Evolutionary conservation across 2,113 vertebrate genomes (phyloP).

Genomic region (Polyodon spathula): DNA sequence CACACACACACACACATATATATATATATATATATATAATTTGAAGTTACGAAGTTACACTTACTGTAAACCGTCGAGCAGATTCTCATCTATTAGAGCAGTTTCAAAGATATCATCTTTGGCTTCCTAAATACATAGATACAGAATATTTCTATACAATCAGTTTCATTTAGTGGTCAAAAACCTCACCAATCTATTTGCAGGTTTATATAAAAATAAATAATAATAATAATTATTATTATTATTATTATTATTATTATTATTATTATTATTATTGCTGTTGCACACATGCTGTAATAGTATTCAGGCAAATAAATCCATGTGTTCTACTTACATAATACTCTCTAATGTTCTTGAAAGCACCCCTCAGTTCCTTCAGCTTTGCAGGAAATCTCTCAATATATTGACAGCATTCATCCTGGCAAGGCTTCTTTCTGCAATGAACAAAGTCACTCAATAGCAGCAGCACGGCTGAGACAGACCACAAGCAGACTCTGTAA

Average conservation of each 20-base stretch:
- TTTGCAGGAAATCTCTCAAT: conserved; percentile 53
- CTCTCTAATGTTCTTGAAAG: conserved; percentile 64
- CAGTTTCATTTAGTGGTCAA: no score
- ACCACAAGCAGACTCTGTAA: conserved; percentile 32
- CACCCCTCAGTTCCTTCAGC: conserved; percentile 59
- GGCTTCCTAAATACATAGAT: conserved; percentile 38
- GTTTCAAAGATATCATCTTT: conserved; percentile 62
- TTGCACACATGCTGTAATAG: no score
- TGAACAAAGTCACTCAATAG: conserved; percentile 15
- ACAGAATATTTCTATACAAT: neutral
- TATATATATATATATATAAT: no score
- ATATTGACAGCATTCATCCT: conserved; percentile 55
- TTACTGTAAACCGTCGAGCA: conserved; percentile 72
- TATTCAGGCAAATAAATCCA: no score
- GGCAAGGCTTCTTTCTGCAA: neutral
- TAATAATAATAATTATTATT: no score
- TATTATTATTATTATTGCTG: no score
- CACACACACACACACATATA: no score
- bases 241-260: no score
- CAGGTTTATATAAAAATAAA: no score
- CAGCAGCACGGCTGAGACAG: conserved; percentile 22
- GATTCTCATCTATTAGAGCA: conserved; percentile 52
- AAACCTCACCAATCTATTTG: no score
- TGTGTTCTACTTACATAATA: conserved; percentile 80
- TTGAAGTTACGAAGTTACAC: no score